Conservation (phyloP, 2,113 vertebrate genomes). For the Romanogobio albipinnatus region DNA sequence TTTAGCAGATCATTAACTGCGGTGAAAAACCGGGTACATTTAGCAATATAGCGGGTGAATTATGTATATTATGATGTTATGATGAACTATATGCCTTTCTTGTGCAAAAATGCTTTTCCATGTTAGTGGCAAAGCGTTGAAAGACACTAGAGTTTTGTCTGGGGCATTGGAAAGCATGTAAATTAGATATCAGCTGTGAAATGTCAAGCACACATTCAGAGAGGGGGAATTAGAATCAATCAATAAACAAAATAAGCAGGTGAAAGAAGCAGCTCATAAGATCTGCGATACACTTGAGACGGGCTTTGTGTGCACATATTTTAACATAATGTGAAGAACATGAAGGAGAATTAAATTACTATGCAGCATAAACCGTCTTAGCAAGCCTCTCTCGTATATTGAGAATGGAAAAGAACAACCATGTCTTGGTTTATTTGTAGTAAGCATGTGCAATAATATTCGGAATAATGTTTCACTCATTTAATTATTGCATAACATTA, state of each 20-base stretch:
- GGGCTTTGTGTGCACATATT: background rate
- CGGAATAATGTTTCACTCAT: background rate
- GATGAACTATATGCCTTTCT: too few relatives aligned
- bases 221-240: background rate
- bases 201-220: slow-evolving; percentile 2
- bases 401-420: background rate
- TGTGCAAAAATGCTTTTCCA: background rate
- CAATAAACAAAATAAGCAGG: background rate
- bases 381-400: background rate
- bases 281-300: background rate
- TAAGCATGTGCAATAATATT: background rate
- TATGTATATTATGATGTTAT: too few relatives aligned
- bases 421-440: background rate
- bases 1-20: too few relatives aligned
- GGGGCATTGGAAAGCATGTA: background rate
- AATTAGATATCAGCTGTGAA: background rate
- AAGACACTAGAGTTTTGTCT: background rate
- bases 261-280: background rate
- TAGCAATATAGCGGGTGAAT: too few relatives aligned
- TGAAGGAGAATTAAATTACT: background rate
- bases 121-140: background rate
- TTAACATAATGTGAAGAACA: background rate
- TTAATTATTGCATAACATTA: too few relatives aligned
- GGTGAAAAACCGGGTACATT: too few relatives aligned
- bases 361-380: background rate